These are phyloP conservation scores for Tiliacea citrago DNA, from an alignment of 2,888 invertebrate genomes.

Conservation along the genomic window DNA sequence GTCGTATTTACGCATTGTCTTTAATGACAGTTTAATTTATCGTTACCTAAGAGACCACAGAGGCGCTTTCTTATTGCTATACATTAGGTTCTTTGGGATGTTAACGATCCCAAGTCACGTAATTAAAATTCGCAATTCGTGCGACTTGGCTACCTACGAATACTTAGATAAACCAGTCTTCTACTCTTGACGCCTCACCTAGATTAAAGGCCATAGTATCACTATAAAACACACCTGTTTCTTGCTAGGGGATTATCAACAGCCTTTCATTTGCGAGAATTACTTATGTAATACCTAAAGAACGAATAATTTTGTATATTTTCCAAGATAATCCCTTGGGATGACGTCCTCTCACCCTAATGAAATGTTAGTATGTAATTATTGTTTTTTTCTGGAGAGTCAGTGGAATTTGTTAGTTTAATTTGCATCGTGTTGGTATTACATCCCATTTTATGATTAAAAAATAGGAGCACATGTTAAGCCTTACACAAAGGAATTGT, in stretches of 20 bases:
- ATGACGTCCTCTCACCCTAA: conserved; percentile 27
- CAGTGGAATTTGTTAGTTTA: not conserved
- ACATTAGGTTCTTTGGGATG: conserved; percentile 20
- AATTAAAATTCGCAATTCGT: conserved; percentile 22
- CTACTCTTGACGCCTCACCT: not conserved
- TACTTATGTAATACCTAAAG: not conserved
- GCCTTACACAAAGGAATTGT: not conserved
- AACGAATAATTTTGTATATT: conserved; percentile 27
- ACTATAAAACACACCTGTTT: not conserved
- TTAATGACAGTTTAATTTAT: conserved; percentile 31
- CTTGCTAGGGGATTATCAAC: not conserved
- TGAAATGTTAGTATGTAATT: conserved; percentile 35
- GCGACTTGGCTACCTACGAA: too few species aligned
- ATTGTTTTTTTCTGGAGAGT: conserved; percentile 11
- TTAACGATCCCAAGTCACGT: conserved; percentile 17
- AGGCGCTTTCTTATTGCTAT: conserved; percentile 14
- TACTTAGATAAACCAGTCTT: not conserved
- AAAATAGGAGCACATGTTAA: not conserved
- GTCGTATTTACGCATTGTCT: conserved; percentile 27
- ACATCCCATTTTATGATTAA: conserved; percentile 14
- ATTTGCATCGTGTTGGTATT: conserved; percentile 3
- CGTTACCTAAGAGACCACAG: not conserved
- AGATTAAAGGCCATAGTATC: not conserved
- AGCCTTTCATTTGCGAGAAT: conserved; percentile 2
- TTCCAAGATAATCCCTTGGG: conserved; percentile 27